Conservation (phyloP, 2,888 invertebrate genomes). For the Microctonus hyperodae region DNA sequence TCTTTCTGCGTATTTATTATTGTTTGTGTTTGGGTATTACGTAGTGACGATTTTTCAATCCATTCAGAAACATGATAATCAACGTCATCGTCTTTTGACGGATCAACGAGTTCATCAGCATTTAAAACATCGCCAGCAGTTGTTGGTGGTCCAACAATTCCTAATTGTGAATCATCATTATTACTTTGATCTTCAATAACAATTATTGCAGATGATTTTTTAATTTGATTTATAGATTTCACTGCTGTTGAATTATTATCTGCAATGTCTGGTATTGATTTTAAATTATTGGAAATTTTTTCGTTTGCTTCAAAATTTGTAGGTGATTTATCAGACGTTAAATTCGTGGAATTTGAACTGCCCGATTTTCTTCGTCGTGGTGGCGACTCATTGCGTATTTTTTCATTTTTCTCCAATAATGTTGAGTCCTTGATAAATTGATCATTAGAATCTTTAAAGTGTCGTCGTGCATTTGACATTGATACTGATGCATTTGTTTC, state of each 20-base stretch:
- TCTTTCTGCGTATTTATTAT: conserved; percentile 26
- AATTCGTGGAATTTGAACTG: neutral
- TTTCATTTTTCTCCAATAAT: neutral
- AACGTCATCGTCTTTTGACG: conserved; percentile 16
- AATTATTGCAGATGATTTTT: neutral
- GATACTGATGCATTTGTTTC: neutral
- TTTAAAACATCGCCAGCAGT: conserved; percentile 52
- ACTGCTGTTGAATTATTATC: neutral
- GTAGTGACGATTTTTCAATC: conserved; percentile 47
- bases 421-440: neutral
- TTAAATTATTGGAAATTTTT: neutral
- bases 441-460: neutral
- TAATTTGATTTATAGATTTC: neutral
- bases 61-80: conserved; percentile 59
- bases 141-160: conserved; percentile 57
- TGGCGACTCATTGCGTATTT: neutral
- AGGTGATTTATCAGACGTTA: neutral
- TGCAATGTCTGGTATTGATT: neutral
- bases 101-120: conserved; percentile 48
- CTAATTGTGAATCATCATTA: conserved; percentile 46
- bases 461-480: neutral
- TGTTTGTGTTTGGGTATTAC: conserved; percentile 19
- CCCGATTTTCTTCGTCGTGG: neutral
- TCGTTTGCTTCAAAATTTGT: neutral
- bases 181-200: neutral